A percentile compares a stretch with the other conserved stretches of the same genome.
Conservation (phyloP, 2,888 invertebrate genomes). For the Scelioninae gen. 1 region DNA sequence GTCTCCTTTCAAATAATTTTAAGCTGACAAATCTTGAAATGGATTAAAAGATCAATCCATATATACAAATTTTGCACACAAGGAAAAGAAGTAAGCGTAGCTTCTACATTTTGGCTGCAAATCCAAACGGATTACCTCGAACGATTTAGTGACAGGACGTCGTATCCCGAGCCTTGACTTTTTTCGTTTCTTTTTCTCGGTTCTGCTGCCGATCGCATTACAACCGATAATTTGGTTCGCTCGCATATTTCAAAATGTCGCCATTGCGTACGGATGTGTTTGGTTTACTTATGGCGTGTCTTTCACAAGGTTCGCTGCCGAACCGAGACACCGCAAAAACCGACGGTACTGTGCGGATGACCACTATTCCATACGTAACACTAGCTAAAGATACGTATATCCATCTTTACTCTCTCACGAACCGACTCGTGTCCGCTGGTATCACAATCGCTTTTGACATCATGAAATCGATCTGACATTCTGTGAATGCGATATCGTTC, state of each 20-base stretch:
- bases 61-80: conserved; percentile 49
- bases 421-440: conserved; percentile 46
- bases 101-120: conserved; percentile 62
- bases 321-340: conserved; percentile 59
- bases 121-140: conserved; percentile 62
- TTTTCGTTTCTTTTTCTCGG: conserved; percentile 29
- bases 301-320: conserved; percentile 30
- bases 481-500: conserved; percentile 58
- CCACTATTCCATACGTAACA: conserved; percentile 57
- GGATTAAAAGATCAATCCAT: conserved; percentile 58
- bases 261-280: conserved; percentile 52
- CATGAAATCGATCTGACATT: conserved; percentile 65
- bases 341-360: conserved; percentile 48
- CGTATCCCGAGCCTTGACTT: conserved; percentile 48
- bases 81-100: conserved; percentile 44
- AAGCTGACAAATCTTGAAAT: conserved; percentile 65
- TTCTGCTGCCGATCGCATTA: conserved; percentile 66
- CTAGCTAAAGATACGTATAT: conserved; percentile 50
- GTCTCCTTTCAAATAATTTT: conserved; percentile 39
- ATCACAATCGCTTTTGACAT: conserved; percentile 49
- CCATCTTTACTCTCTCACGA: conserved; percentile 56
- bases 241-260: conserved; percentile 67
- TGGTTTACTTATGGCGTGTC: conserved; percentile 51
- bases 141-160: conserved; percentile 67
- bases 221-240: conserved; percentile 69